phyloP scores from a whole-genome alignment of 2,888 invertebrate species.

The Drosophila stalkeri region DNA sequence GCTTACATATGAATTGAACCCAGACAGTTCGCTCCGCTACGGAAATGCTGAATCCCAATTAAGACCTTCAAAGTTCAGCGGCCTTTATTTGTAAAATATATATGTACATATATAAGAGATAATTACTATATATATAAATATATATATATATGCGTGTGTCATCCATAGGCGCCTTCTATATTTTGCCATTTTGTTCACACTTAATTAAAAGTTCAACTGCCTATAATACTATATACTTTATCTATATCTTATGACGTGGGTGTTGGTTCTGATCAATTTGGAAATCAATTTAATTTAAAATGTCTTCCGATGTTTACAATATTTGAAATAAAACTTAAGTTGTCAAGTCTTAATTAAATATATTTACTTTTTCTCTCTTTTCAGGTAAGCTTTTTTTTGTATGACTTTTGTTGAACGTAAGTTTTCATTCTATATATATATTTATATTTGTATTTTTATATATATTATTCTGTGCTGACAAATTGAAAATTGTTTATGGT shows the following conservation, averaged over 20 bases:
- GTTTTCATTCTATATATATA: conserved; percentile 32
- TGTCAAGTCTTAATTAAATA: conserved; percentile 54
- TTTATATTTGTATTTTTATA: background rate
- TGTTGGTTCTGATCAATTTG: conserved; percentile 34
- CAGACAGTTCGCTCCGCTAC: conserved; percentile 24
- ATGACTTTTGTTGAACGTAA: conserved; percentile 45
- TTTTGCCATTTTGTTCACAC: conserved; percentile 58
- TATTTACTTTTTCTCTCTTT: conserved; percentile 48
- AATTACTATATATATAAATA: conserved; percentile 3
- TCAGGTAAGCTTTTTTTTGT: conserved; percentile 55
- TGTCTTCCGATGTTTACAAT: conserved; percentile 4
- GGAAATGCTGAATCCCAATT: conserved; percentile 43
- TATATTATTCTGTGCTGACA: conserved; percentile 12
- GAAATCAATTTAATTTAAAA: conserved; percentile 11
- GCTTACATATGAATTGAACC: conserved; percentile 27
- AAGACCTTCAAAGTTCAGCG: conserved; percentile 46
- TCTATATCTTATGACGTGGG: conserved; percentile 40
- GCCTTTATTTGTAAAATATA: conserved; percentile 20
- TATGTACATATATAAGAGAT: conserved; percentile 4
- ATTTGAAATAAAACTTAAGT: conserved; percentile 37
- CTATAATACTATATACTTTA: conserved; percentile 10
- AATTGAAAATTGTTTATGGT: conserved; percentile 17
- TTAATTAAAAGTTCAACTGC: conserved; percentile 61
- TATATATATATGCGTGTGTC: conserved; percentile 5
- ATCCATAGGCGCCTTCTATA: background rate